Evolutionary conservation across 2,888 invertebrate species (phyloP).

Genomic region (Bibio marci): DNA sequence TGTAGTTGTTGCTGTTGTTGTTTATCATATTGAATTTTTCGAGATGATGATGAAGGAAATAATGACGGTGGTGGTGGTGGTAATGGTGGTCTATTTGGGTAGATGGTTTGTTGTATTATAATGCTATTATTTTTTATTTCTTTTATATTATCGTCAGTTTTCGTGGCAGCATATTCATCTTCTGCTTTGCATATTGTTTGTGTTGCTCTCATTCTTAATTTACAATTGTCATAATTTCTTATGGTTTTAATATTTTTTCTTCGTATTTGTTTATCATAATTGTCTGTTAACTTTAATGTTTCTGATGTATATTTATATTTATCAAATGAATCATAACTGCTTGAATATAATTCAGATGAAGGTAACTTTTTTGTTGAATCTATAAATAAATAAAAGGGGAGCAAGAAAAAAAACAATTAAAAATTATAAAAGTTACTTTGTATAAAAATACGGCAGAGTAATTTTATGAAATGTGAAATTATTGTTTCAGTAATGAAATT

Average conservation of each 20-base stretch:
- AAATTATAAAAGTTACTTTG: too few relatives aligned
- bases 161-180: not conserved
- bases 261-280: constrained; percentile 7
- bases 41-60: not conserved
- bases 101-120: not conserved
- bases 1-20: not conserved
- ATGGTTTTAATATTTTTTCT: too few relatives aligned
- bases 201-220: not conserved
- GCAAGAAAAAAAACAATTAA: too few relatives aligned
- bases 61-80: not conserved
- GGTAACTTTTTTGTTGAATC: too few relatives aligned
- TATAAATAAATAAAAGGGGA: too few relatives aligned
- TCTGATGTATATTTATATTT: constrained; percentile 15
- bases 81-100: not conserved
- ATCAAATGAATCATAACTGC: constrained; percentile 17
- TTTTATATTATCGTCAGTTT: not conserved
- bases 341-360: too few relatives aligned
- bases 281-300: constrained; percentile 14
- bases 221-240: not conserved
- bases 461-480: too few relatives aligned
- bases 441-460: too few relatives aligned
- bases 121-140: not conserved
- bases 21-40: too few relatives aligned
- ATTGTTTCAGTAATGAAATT: too few relatives aligned
- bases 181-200: not conserved